A percentile compares a stretch with the other conserved stretches of the same genome.
Evolutionary conservation across 1,140 invertebrate species (phyloP).

Genomic region (Acromyrmex charruanus): DNA sequence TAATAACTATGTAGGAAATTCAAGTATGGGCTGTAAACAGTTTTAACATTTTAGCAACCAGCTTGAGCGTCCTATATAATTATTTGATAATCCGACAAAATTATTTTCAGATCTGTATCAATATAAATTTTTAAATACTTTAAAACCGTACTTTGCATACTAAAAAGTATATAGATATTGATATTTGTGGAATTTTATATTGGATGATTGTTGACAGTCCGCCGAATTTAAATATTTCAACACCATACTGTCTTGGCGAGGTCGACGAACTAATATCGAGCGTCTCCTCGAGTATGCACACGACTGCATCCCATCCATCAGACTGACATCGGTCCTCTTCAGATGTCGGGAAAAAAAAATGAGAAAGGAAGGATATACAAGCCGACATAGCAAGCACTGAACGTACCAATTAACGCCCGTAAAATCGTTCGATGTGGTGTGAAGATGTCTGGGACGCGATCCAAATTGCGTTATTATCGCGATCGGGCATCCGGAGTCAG

Average conservation of each 20-base stretch:
- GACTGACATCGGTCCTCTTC: constrained; percentile 59
- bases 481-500: constrained; percentile 25
- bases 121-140: too few relatives aligned
- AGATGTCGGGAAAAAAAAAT: constrained; percentile 14
- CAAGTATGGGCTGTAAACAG: too few relatives aligned
- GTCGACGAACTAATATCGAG: constrained; percentile 79
- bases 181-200: constrained; percentile 21
- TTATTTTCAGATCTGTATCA: too few relatives aligned
- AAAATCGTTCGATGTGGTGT: constrained; percentile 63
- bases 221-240: constrained; percentile 29
- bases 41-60: too few relatives aligned
- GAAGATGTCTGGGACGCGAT: constrained; percentile 53
- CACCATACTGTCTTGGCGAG: constrained; percentile 42
- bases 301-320: constrained; percentile 68
- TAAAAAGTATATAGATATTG: not conserved
- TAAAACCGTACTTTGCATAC: not conserved
- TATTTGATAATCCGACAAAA: too few relatives aligned
- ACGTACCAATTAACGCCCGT: constrained; percentile 70
- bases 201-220: not conserved
- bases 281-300: constrained; percentile 60
- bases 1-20: too few relatives aligned
- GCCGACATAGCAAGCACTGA: constrained; percentile 8
- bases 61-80: too few relatives aligned
- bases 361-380: constrained; percentile 57
- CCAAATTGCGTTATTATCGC: constrained; percentile 56